A percentile compares a stretch with the other conserved stretches of the same genome.
Evolutionary conservation across 2,113 vertebrate species (phyloP).

Genomic region (Brachypteracias leptosomus): DNA sequence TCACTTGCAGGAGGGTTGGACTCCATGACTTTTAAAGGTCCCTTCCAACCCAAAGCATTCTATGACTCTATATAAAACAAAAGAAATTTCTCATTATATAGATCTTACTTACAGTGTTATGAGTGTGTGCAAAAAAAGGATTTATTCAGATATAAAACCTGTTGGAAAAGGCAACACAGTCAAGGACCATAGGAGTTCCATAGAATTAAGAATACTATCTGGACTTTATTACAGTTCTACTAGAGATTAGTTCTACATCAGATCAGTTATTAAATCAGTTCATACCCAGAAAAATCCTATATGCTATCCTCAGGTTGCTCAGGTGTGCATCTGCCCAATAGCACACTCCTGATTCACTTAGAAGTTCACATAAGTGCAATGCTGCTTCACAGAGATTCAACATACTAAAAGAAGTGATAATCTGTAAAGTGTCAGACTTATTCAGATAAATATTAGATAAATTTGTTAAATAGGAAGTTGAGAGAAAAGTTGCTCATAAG

Average conservation of each 20-base stretch:
- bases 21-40: no score
- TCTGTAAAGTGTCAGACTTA: neutral
- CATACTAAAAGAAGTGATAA: neutral
- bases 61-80: neutral
- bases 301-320: neutral
- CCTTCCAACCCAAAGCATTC: neutral
- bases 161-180: neutral
- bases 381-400: rapidly evolving
- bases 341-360: neutral
- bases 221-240: neutral
- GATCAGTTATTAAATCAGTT: neutral
- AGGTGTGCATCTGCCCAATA: neutral
- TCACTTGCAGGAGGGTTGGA: no score
- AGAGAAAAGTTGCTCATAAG: neutral
- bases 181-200: neutral
- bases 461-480: neutral
- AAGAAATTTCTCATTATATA: neutral
- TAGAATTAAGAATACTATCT: neutral
- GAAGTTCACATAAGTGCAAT: neutral
- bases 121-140: neutral
- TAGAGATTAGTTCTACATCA: neutral
- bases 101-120: neutral
- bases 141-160: neutral
- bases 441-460: neutral
- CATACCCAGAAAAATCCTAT: neutral